Base-by-base conservation (phyloP, 2,888 invertebrate genomes). In the Cheilosia vulpina region DNA sequence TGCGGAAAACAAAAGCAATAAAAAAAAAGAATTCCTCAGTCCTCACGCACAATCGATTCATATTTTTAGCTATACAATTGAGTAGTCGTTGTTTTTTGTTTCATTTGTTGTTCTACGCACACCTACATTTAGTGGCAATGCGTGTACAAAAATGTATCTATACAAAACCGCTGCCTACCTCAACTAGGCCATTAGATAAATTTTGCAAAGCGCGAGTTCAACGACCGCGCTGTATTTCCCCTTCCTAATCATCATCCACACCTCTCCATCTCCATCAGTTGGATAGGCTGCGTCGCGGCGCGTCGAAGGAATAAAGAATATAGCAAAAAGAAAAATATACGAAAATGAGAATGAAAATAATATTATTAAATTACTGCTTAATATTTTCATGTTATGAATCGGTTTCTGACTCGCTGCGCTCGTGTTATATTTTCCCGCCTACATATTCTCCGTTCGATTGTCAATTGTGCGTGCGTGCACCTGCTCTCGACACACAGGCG, bases 101-200 rank as follows among this genome's bases (percentile, higher is more conserved):
- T 31, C 9, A 34, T 34, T 85, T 81, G 68, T 85, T 81, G 81
- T 81, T 77, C 57, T 71, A 72, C 85, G 77, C 85, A 85, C 85
- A 85, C 77, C 72, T 77, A 85, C 71, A 43, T 60, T 80, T 55
- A 47, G 41, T 38, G 57, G 21, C 52, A 45, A 52, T 58, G 58
- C 50, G 71, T 68, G 68, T 72, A 80, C 24, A 58, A 62, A 63
- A 50, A 27, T 72, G 53, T 76, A 65, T 71, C 57, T 75, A 21
- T 47, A 79, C 53, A 55, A 83, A 82, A 69, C 62, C 83, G 78
- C 72, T 81, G 85, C 81, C 85, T 85, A 85, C 85, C 85, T 81
- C 85, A 85, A 85, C 85, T 85, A 85, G 81, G 85, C 85, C 85
- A 85, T 81, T 81, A 85, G 81, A 85, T 77, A 81, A 43, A 85